A percentile compares a stretch with the other conserved stretches of the same genome.
Conservation (phyloP, 2,113 vertebrate species). For the Chaetorhynchus papuensis region DNA sequence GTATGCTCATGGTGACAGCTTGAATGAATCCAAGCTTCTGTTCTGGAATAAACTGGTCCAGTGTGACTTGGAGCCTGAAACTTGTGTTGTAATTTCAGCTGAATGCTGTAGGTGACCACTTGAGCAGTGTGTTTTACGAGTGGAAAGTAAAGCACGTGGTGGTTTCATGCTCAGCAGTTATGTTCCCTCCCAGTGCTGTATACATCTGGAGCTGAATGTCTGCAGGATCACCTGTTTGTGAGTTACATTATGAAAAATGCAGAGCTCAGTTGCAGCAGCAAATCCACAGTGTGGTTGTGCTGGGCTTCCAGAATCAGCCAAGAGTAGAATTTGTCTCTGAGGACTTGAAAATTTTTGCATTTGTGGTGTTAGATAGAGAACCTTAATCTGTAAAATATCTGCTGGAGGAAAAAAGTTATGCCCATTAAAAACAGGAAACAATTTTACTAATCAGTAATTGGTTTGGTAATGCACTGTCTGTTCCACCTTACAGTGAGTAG, state of each 20-base stretch:
- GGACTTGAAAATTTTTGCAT: not conserved
- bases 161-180: conserved; percentile 1
- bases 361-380: not conserved
- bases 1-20: not conserved
- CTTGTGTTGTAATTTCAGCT: not conserved
- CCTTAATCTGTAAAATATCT: not conserved
- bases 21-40: not conserved
- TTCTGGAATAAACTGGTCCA: conserved; percentile 3
- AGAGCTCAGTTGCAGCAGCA: not conserved
- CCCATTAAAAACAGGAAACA: conserved; percentile 15
- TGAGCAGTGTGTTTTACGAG: not conserved
- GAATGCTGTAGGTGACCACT: conserved; percentile 12
- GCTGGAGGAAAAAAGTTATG: not conserved
- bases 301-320: not conserved
- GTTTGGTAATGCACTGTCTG: not conserved
- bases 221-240: conserved; percentile 43
- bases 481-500: not conserved
- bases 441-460: not conserved
- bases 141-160: not conserved
- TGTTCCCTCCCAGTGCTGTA: conserved; percentile 29
- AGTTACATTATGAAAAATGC: conserved; percentile 49
- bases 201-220: conserved; percentile 43
- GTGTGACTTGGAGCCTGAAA: not conserved
- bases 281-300: not conserved
- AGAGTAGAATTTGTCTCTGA: not conserved